Percentiles rank a stretch among this genome's conserved stretches.
phyloP scores from a whole-genome alignment of 1,140 invertebrate species.

The Trypoxylus dichotomus region DNA sequence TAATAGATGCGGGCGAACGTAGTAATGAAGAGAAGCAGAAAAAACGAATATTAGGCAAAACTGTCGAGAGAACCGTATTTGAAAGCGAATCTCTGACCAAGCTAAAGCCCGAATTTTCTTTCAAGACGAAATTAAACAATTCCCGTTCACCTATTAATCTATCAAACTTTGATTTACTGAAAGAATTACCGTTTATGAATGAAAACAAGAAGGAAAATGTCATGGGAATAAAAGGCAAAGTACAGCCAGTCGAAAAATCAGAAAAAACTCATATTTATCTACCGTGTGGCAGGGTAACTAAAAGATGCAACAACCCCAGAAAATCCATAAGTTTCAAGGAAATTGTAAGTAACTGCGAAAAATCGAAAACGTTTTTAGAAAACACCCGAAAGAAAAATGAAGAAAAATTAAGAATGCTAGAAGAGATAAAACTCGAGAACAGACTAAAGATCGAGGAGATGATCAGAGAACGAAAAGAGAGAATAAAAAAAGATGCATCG shows the following conservation, averaged over 20 bases:
- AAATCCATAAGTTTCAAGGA: background rate
- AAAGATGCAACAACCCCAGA: background rate
- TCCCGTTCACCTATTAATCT: background rate
- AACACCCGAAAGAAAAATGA: background rate
- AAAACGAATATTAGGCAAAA: background rate
- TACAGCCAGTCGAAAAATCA: background rate
- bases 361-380: background rate
- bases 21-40: background rate
- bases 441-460: slow-evolving; percentile 10
- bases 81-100: background rate
- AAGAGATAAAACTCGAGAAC: slow-evolving; percentile 5
- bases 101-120: background rate
- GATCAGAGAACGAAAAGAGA: background rate
- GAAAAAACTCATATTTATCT: background rate
- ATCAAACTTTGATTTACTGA: slow-evolving; percentile 1
- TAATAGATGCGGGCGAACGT: background rate
- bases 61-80: background rate
- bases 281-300: background rate
- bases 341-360: background rate
- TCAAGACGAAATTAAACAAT: background rate
- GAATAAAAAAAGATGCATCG: slow-evolving; percentile 10
- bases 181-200: background rate
- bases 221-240: background rate
- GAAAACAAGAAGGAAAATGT: background rate
- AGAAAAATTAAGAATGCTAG: background rate